Percentiles rank a stretch among this genome's conserved stretches.
These are phyloP conservation scores for Aurelia aurita DNA, from an alignment of 30 jellyfish, hydroid and myxozoan species.

Conservation along the genomic window DNA sequence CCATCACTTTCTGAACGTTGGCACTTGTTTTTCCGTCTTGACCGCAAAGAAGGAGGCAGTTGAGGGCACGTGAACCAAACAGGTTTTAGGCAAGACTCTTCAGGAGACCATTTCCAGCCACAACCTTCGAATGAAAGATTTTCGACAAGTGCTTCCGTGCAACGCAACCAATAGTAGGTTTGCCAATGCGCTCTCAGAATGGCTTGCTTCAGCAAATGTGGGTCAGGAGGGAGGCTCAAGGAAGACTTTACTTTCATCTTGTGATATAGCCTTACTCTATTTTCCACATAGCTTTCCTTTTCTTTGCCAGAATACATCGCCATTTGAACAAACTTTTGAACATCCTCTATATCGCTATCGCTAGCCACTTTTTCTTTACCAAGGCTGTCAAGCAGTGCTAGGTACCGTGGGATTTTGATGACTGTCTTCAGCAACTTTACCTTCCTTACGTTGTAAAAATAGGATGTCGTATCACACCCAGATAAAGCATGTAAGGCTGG, in stretches of 20 bases:
- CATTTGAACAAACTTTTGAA: constrained; percentile 54
- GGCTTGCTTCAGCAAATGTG: constrained; percentile 44
- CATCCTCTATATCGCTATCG: constrained; percentile 18
- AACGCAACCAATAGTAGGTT: constrained; percentile 58
- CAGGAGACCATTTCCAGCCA: constrained; percentile 46
- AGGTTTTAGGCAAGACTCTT: constrained; percentile 23
- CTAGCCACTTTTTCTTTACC: constrained; percentile 15
- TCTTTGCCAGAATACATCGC: constrained; percentile 42
- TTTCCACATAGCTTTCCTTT: constrained; percentile 43
- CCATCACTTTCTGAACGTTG: constrained; percentile 21
- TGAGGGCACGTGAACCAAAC: constrained; percentile 63
- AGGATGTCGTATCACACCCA: constrained; percentile 51
- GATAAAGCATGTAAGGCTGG: constrained; percentile 38
- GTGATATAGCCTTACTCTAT: constrained; percentile 34
- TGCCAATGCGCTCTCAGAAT: constrained; percentile 51
- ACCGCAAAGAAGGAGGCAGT: constrained; percentile 58
- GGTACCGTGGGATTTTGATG: constrained; percentile 30
- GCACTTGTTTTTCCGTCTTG: constrained; percentile 36
- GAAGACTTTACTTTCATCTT: constrained; percentile 47
- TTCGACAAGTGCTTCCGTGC: constrained; percentile 28
- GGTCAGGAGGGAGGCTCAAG: constrained; percentile 59
- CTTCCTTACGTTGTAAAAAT: constrained; percentile 32
- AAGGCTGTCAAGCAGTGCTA: constrained; percentile 28
- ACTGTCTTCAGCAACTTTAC: constrained; percentile 37
- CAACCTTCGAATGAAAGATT: constrained; percentile 26